Percentiles rank a stretch among this genome's conserved stretches.
Evolutionary conservation across 2,113 vertebrate species (phyloP).

Genomic region (Noturus placidus): DNA sequence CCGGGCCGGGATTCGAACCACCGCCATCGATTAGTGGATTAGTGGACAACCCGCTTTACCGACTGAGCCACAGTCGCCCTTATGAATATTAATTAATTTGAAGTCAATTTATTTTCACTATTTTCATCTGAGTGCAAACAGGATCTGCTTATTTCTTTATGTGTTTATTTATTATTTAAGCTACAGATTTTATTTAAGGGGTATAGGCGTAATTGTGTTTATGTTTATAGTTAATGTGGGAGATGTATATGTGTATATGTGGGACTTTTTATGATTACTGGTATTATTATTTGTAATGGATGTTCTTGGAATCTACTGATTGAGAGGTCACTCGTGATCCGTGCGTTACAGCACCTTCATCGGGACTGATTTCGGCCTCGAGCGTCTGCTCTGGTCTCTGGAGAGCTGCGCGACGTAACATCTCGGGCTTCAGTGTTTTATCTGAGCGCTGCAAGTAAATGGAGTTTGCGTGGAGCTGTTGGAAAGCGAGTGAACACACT

Average conservation of each 20-base stretch:
- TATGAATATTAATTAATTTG: neutral
- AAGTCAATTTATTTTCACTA: neutral
- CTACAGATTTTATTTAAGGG: neutral
- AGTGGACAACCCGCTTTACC: too few species aligned
- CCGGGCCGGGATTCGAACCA: too few species aligned
- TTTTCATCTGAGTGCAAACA: neutral
- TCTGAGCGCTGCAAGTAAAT: slow-evolving; percentile 22
- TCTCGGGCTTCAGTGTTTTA: slow-evolving; percentile 20
- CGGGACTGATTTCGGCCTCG: neutral
- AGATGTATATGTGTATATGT: neutral
- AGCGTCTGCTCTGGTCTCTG: slow-evolving; percentile 6
- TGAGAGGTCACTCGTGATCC: neutral
- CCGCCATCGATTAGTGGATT: too few species aligned
- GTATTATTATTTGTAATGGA: neutral
- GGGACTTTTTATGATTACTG: neutral
- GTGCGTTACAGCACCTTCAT: neutral
- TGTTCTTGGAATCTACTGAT: neutral
- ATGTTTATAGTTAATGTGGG: neutral
- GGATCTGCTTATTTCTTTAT: neutral
- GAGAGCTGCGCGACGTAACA: neutral
- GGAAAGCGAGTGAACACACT: slow-evolving; percentile 3
- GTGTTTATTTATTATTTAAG: neutral
- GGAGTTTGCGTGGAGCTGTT: slow-evolving; percentile 4
- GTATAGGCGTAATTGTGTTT: neutral
- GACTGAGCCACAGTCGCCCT: too few species aligned